These are phyloP conservation scores for Drosophila anceps DNA, from an alignment of 2,888 invertebrate species.

Conservation along the genomic window DNA sequence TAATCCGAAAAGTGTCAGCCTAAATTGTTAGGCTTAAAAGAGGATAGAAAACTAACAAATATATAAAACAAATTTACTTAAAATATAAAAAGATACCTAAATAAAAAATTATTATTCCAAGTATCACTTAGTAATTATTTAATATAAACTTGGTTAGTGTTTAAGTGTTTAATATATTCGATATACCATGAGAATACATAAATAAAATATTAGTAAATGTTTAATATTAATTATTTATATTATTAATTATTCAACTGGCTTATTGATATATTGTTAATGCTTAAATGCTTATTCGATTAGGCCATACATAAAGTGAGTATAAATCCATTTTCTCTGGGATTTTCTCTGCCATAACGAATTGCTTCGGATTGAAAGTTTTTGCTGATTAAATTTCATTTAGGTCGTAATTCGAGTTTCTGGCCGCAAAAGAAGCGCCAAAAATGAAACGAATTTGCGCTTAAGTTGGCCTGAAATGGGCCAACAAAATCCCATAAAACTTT, in stretches of 20 bases:
- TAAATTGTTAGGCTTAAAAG: too few species aligned
- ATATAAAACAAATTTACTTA: too few species aligned
- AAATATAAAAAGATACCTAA: too few species aligned
- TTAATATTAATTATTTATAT: background rate
- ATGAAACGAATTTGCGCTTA: conserved; percentile 38
- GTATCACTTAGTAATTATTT: too few species aligned
- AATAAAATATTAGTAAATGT: too few species aligned
- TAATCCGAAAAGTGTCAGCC: too few species aligned
- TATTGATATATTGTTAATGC: background rate
- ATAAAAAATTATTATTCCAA: too few species aligned
- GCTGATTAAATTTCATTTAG: conserved; percentile 46
- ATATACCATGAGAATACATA: too few species aligned
- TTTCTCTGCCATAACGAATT: background rate
- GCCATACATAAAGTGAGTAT: background rate
- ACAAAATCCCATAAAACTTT: conserved; percentile 25
- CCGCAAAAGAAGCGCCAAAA: conserved; percentile 33
- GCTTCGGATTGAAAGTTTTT: conserved; percentile 38
- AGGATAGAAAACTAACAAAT: too few species aligned
- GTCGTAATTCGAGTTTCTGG: conserved; percentile 34
- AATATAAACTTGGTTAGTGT: too few species aligned
- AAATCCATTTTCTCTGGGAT: background rate
- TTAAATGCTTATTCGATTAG: background rate
- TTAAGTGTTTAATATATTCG: too few species aligned
- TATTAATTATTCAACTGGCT: background rate
- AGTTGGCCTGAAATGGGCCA: conserved; percentile 32